These are phyloP conservation scores for Oikopleura albicans DNA, from an alignment of 23 tunicate species.

Conservation along the genomic window DNA sequence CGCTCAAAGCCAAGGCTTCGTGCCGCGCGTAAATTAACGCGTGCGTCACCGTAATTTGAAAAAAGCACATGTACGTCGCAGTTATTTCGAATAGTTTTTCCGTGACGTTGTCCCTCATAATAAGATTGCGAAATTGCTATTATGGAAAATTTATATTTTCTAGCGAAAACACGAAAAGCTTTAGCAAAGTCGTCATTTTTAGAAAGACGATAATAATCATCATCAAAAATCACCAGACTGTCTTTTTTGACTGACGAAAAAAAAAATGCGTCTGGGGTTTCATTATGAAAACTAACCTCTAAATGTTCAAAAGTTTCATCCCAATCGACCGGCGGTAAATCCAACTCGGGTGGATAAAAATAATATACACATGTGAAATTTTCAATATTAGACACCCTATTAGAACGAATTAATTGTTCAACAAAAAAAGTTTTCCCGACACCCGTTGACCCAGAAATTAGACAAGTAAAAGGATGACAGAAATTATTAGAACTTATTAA, in stretches of 20 bases:
- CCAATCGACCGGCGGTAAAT: not conserved
- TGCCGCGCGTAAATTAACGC: not conserved
- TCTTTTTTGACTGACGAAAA: not conserved
- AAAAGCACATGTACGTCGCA: not conserved
- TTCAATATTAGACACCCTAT: not conserved
- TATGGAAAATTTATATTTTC: not conserved
- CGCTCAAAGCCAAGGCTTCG: not conserved
- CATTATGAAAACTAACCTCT: not conserved
- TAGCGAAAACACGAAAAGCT: not conserved
- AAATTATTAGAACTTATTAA: not conserved
- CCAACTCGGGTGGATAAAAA: not conserved
- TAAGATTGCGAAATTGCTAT: not conserved
- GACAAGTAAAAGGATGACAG: not conserved
- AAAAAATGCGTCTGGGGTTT: not conserved
- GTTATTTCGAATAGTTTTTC: slow-evolving; percentile 3
- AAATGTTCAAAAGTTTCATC: not conserved
- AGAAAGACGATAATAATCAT: not conserved
- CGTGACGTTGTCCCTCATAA: not conserved
- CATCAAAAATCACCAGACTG: not conserved
- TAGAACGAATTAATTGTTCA: not conserved
- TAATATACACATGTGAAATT: not conserved
- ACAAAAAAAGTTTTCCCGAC: not conserved
- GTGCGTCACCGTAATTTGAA: not conserved
- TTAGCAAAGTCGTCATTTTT: not conserved
- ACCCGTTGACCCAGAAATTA: not conserved